phyloP scores from a whole-genome alignment of 2,797 vertebrate genomes.

The Mus minutoides region DNA sequence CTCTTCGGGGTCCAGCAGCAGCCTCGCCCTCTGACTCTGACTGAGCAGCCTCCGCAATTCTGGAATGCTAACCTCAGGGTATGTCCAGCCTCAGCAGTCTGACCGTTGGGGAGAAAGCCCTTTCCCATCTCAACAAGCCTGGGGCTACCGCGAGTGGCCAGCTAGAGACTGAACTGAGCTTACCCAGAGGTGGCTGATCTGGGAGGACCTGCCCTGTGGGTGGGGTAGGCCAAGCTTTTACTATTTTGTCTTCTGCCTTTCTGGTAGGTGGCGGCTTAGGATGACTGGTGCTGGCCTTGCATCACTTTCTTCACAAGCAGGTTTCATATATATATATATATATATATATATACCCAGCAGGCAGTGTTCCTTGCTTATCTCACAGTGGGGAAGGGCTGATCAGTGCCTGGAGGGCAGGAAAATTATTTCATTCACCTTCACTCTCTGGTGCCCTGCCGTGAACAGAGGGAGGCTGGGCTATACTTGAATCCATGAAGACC shows the following conservation, averaged over 20 bases:
- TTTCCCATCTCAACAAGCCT: not conserved
- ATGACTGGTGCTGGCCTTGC: accelerated
- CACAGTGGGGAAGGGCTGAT: not conserved
- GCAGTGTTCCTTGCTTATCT: not conserved
- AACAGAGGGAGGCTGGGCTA: not conserved
- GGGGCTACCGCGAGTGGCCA: not conserved
- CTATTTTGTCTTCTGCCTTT: not conserved
- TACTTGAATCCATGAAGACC: not conserved
- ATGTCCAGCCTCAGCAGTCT: not conserved
- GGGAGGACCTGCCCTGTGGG: not conserved
- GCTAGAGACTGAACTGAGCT: not conserved
- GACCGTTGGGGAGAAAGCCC: not conserved
- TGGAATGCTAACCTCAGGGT: not conserved
- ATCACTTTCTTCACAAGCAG: not conserved
- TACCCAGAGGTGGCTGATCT: not conserved
- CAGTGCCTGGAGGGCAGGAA: not conserved
- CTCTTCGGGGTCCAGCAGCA: accelerated
- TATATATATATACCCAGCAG: not conserved
- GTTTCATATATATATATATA: no score
- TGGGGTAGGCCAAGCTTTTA: accelerated
- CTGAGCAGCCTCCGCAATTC: not conserved
- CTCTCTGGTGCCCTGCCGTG: accelerated
- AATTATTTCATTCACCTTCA: accelerated
- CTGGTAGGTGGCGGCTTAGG: not conserved
- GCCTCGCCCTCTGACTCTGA: not conserved